Conservation (phyloP, 2,888 invertebrate genomes). For the Oscheius sp. region DNA sequence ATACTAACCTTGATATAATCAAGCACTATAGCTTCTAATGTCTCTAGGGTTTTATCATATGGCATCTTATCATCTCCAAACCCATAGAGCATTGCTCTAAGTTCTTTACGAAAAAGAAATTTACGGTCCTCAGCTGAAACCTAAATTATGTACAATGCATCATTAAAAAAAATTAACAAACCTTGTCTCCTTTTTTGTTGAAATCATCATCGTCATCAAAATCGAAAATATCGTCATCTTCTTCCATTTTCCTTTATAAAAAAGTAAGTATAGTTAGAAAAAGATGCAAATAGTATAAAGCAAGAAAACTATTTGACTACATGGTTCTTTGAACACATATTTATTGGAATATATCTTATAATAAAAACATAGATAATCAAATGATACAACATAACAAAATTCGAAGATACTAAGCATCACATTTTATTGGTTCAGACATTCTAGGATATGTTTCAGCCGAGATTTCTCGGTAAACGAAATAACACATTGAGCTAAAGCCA, state of each 20-base stretch:
- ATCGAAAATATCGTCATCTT: slow-evolving; percentile 55
- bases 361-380: slow-evolving; percentile 5
- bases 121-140: slow-evolving; percentile 49
- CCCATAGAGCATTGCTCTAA: slow-evolving; percentile 98
- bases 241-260: slow-evolving; percentile 38
- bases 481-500: slow-evolving; percentile 15
- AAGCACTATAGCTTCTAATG: slow-evolving; percentile 94
- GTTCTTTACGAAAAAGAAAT: slow-evolving; percentile 75
- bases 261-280: neutral
- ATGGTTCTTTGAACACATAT: neutral
- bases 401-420: neutral
- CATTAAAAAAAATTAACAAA: neutral
- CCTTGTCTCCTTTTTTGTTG: slow-evolving; percentile 40
- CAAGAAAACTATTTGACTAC: too few species aligned
- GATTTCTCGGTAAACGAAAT: slow-evolving; percentile 6
- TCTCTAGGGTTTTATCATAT: slow-evolving; percentile 96
- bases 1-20: slow-evolving; percentile 78
- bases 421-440: slow-evolving; percentile 8
- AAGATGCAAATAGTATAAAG: neutral
- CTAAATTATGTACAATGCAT: neutral
- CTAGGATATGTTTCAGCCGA: slow-evolving; percentile 11
- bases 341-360: neutral
- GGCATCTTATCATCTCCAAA: slow-evolving; percentile 96
- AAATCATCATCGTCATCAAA: slow-evolving; percentile 51
- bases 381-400: neutral